Conservation (phyloP, 2,797 vertebrate genomes). For the Channallabes apus region DNA sequence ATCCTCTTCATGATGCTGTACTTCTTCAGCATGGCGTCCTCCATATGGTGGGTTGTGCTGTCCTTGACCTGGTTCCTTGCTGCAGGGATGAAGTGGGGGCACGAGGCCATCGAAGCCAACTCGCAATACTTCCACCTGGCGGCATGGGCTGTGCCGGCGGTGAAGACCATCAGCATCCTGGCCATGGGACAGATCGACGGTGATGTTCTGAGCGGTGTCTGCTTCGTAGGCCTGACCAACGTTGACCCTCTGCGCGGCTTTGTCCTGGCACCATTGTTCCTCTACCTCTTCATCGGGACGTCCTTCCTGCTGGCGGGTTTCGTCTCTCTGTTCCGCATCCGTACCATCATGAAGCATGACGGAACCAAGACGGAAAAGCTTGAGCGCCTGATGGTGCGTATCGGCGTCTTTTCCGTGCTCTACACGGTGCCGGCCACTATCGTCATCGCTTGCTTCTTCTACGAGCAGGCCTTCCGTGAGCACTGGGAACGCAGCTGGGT, state of each 20-base stretch:
- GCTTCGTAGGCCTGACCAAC: slow-evolving; percentile 91
- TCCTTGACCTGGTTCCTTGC: slow-evolving; percentile 98
- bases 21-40: slow-evolving; percentile 97
- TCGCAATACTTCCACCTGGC: slow-evolving; percentile 97
- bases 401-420: slow-evolving; percentile 94
- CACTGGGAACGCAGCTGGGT: slow-evolving; percentile 96
- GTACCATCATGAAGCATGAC: slow-evolving; percentile 98
- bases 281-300: slow-evolving; percentile 96
- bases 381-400: slow-evolving; percentile 94
- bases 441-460: slow-evolving; percentile 97
- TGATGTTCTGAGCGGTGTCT: slow-evolving; percentile 91
- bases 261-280: slow-evolving; percentile 91
- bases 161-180: slow-evolving; percentile 96
- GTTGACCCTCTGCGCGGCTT: slow-evolving; percentile 91
- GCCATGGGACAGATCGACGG: slow-evolving; percentile 96
- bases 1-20: slow-evolving; percentile 99
- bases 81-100: slow-evolving; percentile 97
- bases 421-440: slow-evolving; percentile 96
- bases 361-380: slow-evolving; percentile 96
- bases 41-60: slow-evolving; percentile 98
- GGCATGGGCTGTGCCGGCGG: slow-evolving; percentile 91
- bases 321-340: slow-evolving; percentile 94
- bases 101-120: slow-evolving; percentile 95
- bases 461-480: slow-evolving; percentile 93
- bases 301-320: slow-evolving; percentile 95